Base-by-base conservation (phyloP, 2,797 vertebrate species). In the Oreonectes daqikongensis region DNA sequence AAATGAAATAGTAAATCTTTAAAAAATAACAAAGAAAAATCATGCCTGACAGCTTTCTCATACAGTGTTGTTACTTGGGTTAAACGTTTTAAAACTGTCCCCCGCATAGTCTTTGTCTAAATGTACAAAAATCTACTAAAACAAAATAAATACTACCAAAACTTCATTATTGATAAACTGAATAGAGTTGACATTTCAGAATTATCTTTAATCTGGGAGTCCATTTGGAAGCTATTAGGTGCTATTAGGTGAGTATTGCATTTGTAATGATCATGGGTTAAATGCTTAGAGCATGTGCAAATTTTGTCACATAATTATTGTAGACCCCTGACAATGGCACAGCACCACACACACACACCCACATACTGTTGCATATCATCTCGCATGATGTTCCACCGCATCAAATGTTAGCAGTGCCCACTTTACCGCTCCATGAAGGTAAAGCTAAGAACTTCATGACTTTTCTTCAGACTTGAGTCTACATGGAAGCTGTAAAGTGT, bases 221-320 rank as follows among this genome's bases (percentile, higher is more conserved):
- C 79, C 92, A 92, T 93, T 91, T 93, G 92, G 92, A 93, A 93
- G 88, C 90, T 90, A 92, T 93, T 91, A 91, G 86, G 86, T 85
- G 90, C 88, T 90, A 91, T 93, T 93, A 93, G 90, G 90, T 87
- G 90, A 92, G 93, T 91, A 92, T 92, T 90, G 92, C 90, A 93
- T 92, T 93, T 92, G 90, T 91, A 26, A 90, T 89, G 92, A 93
- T 93, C 92, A 92, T 83, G 90, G 92, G 90, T 92, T 92, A 93
- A 93, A 93, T 89, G 90, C 87, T 84, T 88, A 84, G 86, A 92
- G 89, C 90, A 88, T 85, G 87, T 76, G 61, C 79, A 83, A 88
- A 89, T 88, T 88, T 83, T 89, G n/a, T 88, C 85, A 84, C 81
- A 81, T 81, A 84, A 63, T 77, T 59, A 65, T 67, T 44, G 64